Evolutionary conservation across 2,113 vertebrate genomes (phyloP).

Genomic region (Orycteropus afer): DNA sequence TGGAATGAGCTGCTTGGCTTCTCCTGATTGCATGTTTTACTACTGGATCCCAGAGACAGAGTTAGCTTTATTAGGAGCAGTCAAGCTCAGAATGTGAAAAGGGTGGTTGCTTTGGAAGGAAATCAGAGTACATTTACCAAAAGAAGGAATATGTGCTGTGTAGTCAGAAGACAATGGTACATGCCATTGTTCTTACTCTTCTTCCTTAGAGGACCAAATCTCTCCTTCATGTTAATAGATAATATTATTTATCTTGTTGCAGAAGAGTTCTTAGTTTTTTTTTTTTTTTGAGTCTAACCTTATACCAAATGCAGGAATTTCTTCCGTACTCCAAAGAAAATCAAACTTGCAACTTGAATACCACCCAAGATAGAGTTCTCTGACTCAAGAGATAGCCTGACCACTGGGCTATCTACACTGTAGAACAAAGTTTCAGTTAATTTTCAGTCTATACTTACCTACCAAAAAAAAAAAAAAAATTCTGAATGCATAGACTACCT

Average conservation of each 20-base stretch:
- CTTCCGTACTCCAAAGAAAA: background rate
- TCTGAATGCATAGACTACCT: background rate
- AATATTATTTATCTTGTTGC: background rate
- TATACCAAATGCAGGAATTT: background rate
- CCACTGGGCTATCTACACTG: background rate
- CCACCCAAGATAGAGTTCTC: background rate
- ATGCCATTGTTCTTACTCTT: background rate
- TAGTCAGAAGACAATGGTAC: background rate
- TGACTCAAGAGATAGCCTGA: background rate
- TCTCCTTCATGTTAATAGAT: background rate
- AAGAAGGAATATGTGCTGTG: background rate
- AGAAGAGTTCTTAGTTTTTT: background rate
- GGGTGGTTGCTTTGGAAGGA: background rate
- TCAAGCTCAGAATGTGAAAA: background rate
- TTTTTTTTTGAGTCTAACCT: background rate
- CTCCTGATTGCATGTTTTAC: rapidly evolving
- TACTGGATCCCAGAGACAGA: background rate
- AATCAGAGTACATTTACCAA: background rate
- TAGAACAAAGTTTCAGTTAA: background rate
- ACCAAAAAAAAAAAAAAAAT: background rate
- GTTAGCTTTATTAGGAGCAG: background rate
- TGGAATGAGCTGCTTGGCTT: background rate
- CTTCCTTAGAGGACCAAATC: background rate
- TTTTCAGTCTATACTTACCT: background rate
- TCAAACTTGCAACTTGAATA: background rate